Evolutionary conservation across 2,888 invertebrate species (phyloP).

Genomic region (Diogma glabrata): DNA sequence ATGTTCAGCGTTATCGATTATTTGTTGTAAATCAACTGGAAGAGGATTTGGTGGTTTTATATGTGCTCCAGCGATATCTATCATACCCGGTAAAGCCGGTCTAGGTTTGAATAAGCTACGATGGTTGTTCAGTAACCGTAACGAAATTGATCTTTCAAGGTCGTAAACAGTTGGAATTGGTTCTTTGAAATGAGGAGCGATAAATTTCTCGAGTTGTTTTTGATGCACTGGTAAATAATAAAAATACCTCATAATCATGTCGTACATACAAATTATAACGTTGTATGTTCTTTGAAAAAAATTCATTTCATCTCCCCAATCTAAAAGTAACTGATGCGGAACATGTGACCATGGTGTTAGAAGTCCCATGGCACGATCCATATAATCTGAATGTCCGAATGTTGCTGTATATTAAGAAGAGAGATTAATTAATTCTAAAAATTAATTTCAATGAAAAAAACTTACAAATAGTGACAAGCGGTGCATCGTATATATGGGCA

Average conservation of each 20-base stretch:
- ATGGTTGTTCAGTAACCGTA: slow-evolving; percentile 42
- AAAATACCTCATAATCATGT: slow-evolving; percentile 28
- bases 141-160: slow-evolving; percentile 38
- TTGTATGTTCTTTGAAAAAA: slow-evolving; percentile 34
- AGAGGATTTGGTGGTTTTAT: slow-evolving; percentile 29
- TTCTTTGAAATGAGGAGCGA: slow-evolving; percentile 19
- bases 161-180: slow-evolving; percentile 35
- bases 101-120: slow-evolving; percentile 37
- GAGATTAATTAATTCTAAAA: neutral
- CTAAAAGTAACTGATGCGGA: slow-evolving; percentile 28
- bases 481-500: slow-evolving; percentile 35
- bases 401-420: slow-evolving; percentile 23
- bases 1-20: slow-evolving; percentile 33
- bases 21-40: slow-evolving; percentile 28
- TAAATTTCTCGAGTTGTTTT: slow-evolving; percentile 15
- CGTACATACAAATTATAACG: slow-evolving; percentile 28
- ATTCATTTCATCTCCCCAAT: slow-evolving; percentile 34
- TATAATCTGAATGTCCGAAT: slow-evolving; percentile 35
- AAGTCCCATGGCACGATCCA: slow-evolving; percentile 35
- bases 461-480: slow-evolving; percentile 29
- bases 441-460: neutral
- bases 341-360: slow-evolving; percentile 33
- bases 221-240: slow-evolving; percentile 33
- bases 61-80: slow-evolving; percentile 34
- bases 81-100: slow-evolving; percentile 34